Conservation (phyloP, 2,113 vertebrate genomes). For the Rhabdornis inornatus region DNA sequence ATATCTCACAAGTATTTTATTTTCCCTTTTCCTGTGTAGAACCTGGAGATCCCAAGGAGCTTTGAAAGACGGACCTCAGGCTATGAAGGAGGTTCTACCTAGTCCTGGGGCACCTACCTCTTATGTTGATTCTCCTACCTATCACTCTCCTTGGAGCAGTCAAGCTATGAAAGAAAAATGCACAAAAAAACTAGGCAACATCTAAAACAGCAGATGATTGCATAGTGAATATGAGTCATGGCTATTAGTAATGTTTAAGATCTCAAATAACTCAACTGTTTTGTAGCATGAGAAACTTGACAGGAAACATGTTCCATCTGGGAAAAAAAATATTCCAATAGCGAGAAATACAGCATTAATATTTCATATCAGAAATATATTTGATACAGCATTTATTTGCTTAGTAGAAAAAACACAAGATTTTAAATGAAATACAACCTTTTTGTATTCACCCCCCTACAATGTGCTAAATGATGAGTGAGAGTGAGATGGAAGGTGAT, state of each 20-base stretch:
- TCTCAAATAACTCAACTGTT: constrained; percentile 43
- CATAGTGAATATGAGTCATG: background rate
- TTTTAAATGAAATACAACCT: background rate
- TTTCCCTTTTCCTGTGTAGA: background rate
- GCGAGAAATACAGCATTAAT: background rate
- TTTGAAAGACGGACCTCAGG: background rate
- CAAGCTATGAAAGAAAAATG: background rate
- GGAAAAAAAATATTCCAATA: background rate
- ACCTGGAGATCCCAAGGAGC: background rate
- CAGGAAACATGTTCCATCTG: background rate
- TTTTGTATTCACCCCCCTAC: background rate
- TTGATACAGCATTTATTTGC: background rate
- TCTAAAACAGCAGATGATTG: background rate
- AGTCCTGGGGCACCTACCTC: background rate
- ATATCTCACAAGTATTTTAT: background rate
- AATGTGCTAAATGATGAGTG: background rate
- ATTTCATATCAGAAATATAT: background rate
- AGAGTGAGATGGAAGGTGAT: background rate
- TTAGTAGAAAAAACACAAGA: background rate
- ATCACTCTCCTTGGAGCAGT: background rate
- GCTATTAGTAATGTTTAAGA: background rate
- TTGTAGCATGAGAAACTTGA: constrained; percentile 22
- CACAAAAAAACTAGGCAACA: background rate
- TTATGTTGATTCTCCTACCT: background rate
- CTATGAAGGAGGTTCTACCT: background rate